Evolutionary conservation across 1,140 invertebrate genomes (phyloP).

Genomic region (Trichonephila clavipes): DNA sequence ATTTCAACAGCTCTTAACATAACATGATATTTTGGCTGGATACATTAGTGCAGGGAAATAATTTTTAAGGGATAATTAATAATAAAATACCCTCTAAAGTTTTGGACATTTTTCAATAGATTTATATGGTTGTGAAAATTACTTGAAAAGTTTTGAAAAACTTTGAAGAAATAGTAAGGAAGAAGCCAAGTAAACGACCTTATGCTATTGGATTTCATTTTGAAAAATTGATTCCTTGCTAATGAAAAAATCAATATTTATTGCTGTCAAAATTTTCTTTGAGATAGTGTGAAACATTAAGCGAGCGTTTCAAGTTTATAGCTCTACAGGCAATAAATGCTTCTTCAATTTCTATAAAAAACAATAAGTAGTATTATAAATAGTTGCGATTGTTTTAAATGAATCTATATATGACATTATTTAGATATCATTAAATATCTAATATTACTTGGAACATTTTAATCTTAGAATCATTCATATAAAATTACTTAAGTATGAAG

Average conservation of each 20-base stretch:
- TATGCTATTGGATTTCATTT: slow-evolving; percentile 57
- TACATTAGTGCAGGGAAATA: background rate
- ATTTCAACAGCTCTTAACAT: too few species aligned
- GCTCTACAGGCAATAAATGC: background rate
- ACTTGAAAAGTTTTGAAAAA: background rate
- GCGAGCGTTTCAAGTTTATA: background rate
- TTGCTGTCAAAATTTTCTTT: slow-evolving; percentile 19
- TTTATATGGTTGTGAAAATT: background rate
- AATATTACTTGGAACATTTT: too few species aligned
- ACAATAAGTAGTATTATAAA: too few species aligned
- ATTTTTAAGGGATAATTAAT: background rate
- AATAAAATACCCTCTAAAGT: background rate
- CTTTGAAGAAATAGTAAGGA: background rate
- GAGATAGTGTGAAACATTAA: slow-evolving; percentile 56
- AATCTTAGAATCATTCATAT: too few species aligned
- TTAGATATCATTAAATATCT: too few species aligned
- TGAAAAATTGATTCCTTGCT: slow-evolving; percentile 36
- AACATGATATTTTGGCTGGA: background rate
- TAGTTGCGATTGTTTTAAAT: too few species aligned
- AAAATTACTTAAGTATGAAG: too few species aligned
- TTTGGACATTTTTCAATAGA: background rate
- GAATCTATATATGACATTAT: too few species aligned
- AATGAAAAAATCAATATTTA: slow-evolving; percentile 75
- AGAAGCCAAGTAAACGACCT: background rate
- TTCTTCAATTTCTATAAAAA: background rate